Evolutionary conservation across 2,797 vertebrate genomes (phyloP), one percentile per base, ranked within the genome.

Genomic region (Hippocampus kuda): DNA sequence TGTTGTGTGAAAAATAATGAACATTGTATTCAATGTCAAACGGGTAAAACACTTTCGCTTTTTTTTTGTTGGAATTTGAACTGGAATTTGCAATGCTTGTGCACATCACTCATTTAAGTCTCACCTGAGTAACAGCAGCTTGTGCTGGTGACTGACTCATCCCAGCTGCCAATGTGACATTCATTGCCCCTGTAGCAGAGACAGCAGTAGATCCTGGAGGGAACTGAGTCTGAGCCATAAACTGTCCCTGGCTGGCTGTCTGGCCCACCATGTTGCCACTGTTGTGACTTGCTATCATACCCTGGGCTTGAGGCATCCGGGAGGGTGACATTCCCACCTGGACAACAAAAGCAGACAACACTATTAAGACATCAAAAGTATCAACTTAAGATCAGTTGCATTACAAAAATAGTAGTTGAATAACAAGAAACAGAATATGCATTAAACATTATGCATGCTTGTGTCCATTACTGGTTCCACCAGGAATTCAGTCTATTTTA

Each of bases 311-410:
- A 67, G 96, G 92, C 94, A 98, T 94, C 83, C 96, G 91, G 22
- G 96, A 96, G 70, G 96, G 96, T 81, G 97, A 98, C 92, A 97
- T 90, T 48, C 94, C 95, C 93, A 98, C 94, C 97, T 99, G 75
- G 27, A 81, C 68, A 60, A 27, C 30, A 70, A 18, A 77, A 79
- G 61, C 79, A 80, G 11, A 76, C 18, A 22, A 72, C 49, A 48
- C 16, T 41, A 38, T 12, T 38, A 51, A 57, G 2, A 41, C 13
- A 48, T 16, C 2, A 13, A 42, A 16, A 20, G 12, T 24, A 20
- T 62, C 8, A 42, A n/a, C 5, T 12, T 44, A 44, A 42, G 11
- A 7, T n/a, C 20, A 13, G 44, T 24, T 27, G 15, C 44, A 49
- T 49, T 26, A 44, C 22, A 34, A 34, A n/a, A 3, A n/a, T n/a